These are phyloP conservation scores for Cyanistes caeruleus DNA, from an alignment of 2,113 vertebrate species.

Conservation along the genomic window DNA sequence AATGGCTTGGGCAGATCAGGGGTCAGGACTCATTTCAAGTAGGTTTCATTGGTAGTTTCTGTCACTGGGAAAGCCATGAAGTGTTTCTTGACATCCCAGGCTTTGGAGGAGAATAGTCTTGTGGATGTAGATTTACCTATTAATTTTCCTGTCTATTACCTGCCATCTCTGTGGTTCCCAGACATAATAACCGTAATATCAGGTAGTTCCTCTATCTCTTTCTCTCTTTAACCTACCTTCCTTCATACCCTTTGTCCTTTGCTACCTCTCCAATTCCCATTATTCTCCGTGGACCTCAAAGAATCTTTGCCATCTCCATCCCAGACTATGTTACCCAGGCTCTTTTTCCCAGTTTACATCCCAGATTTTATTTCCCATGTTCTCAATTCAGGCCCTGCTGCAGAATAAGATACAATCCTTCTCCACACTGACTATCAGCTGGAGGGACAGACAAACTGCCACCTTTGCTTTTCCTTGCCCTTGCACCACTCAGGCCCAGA, in stretches of 20 bases:
- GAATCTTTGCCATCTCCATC: not conserved
- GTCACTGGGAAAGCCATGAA: not conserved
- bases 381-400: not conserved
- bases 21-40: not conserved
- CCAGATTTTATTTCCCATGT: not conserved
- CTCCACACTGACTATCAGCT: not conserved
- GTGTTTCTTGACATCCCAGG: not conserved
- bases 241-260: not conserved
- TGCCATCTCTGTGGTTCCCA: not conserved
- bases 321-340: not conserved
- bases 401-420: not conserved
- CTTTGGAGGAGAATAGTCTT: not conserved
- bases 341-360: not conserved
- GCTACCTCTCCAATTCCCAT: not conserved
- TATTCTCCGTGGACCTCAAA: not conserved
- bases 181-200: not conserved
- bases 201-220: not conserved
- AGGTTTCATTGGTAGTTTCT: not conserved
- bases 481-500: not conserved
- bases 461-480: not conserved
- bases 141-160: not conserved
- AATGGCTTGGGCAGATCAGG: not conserved
- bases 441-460: not conserved
- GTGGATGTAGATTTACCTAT: not conserved
- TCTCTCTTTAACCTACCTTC: not conserved